A percentile compares a stretch with the other conserved stretches of the same genome.
Conservation (phyloP, 2,888 invertebrate species). For the Brachypterus glaber region DNA sequence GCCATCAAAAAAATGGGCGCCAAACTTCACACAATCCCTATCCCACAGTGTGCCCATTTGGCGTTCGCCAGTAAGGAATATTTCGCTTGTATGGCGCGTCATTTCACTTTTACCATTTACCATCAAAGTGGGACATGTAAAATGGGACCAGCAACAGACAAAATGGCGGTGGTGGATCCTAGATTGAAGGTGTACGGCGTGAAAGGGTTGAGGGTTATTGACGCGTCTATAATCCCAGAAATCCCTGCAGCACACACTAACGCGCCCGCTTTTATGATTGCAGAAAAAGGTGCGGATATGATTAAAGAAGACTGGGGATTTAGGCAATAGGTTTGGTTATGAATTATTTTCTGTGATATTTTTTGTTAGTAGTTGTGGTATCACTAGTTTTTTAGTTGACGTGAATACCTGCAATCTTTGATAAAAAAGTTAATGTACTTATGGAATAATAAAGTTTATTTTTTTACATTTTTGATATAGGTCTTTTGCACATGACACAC, state of each 20-base stretch:
- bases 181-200: conserved; percentile 57
- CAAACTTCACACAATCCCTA: conserved; percentile 49
- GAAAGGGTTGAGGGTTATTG: conserved; percentile 59
- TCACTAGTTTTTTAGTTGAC: background rate
- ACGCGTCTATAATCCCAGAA: conserved; percentile 72
- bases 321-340: conserved; percentile 3
- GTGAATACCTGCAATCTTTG: too few relatives aligned
- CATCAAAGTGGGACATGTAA: conserved; percentile 59
- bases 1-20: conserved; percentile 51
- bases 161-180: conserved; percentile 55
- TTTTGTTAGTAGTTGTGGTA: background rate
- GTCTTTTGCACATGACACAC: too few relatives aligned
- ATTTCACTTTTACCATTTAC: conserved; percentile 60
- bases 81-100: conserved; percentile 57
- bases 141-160: conserved; percentile 51
- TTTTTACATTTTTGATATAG: too few relatives aligned
- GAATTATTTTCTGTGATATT: background rate
- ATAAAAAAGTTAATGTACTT: too few relatives aligned
- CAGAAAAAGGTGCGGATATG: conserved; percentile 66
- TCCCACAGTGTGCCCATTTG: conserved; percentile 50
- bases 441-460: too few relatives aligned
- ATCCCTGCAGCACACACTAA: conserved; percentile 70
- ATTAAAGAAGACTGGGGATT: conserved; percentile 49
- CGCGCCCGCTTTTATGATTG: conserved; percentile 70
- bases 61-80: conserved; percentile 57